phyloP scores from a whole-genome alignment of 2,113 vertebrate species.

The Elaphurus davidianus region DNA sequence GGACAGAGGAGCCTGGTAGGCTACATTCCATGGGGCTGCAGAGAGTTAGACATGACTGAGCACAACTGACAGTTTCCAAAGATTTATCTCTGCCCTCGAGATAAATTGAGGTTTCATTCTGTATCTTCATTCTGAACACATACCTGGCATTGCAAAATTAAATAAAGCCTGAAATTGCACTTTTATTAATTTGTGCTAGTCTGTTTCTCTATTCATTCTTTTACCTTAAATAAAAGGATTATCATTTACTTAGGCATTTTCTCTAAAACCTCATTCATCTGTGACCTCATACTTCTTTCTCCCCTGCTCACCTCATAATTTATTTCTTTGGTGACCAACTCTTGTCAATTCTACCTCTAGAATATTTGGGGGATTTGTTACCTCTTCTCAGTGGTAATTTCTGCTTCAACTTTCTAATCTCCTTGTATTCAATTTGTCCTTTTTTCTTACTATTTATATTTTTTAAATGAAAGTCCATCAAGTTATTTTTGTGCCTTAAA shows the following conservation, averaged over 20 bases:
- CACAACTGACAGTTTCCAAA: background rate
- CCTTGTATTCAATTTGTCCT: background rate
- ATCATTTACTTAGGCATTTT: background rate
- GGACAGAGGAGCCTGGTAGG: background rate
- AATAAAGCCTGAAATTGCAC: background rate
- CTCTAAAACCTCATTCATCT: background rate
- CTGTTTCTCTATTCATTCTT: background rate
- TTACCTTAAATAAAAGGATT: background rate
- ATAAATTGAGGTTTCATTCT: background rate
- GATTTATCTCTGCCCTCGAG: background rate
- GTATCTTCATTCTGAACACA: background rate
- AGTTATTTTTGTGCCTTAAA: background rate
- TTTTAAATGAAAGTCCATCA: background rate
- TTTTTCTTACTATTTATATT: background rate
- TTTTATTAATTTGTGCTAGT: background rate
- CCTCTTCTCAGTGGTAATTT: background rate
- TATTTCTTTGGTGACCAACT: background rate
- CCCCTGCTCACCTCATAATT: background rate
- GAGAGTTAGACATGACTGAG: background rate
- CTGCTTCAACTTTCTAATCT: background rate
- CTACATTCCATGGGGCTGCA: background rate
- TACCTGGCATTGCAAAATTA: background rate
- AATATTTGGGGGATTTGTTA: background rate
- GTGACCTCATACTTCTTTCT: background rate
- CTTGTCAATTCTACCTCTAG: background rate